Evolutionary conservation across 2,888 invertebrate genomes (phyloP), one percentile per base, ranked within the genome.

Genomic region (Seira musarum): DNA sequence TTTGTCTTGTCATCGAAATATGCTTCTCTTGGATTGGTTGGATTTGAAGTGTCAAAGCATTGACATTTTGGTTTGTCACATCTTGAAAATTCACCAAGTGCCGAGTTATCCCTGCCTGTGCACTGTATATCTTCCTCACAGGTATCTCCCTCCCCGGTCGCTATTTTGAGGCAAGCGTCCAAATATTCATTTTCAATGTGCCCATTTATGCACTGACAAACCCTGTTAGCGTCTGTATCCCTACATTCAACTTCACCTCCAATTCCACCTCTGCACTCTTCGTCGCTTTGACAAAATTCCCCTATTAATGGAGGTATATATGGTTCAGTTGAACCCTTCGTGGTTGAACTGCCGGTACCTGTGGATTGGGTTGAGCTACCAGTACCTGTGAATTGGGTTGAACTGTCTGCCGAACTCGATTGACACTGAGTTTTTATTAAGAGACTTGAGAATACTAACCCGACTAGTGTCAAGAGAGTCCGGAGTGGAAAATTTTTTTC

Each of bases 41-140:
- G 61, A 10, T 19, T 24, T n/a, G 17, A 46, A 6, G 15, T 76
- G 25, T 76, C 76, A 60, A 63, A 76, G 21, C 76, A 76, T 15
- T 74, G 25, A 24, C 74, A 74, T 21, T 35, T 60, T 1, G 25
- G 30, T 5, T 24, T 15, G 2, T 46, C 8, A 19, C 76, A 76
- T 13, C 64, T 57, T 1, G 76, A 61, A 40, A 76, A 60, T 24
- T 5, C 13, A 15, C 76, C 76, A 8, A 76, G 24, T 15, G 6
- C 49, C 3, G 49, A 49, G 13, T 35, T 57, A 15, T 57, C 17
- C n/a, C 15, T 22, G 22, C 10, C 24, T 2, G 19, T 61, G 10
- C 76, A 76, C 60, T 76, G 68, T 5, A 15, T 19, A 40, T 22
- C 46, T 15, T 15, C 19, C 24, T 35, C 13, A 17, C 76, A 76